Evolutionary conservation across 2,113 vertebrate genomes (phyloP).

Genomic region (Labeo rohita): DNA sequence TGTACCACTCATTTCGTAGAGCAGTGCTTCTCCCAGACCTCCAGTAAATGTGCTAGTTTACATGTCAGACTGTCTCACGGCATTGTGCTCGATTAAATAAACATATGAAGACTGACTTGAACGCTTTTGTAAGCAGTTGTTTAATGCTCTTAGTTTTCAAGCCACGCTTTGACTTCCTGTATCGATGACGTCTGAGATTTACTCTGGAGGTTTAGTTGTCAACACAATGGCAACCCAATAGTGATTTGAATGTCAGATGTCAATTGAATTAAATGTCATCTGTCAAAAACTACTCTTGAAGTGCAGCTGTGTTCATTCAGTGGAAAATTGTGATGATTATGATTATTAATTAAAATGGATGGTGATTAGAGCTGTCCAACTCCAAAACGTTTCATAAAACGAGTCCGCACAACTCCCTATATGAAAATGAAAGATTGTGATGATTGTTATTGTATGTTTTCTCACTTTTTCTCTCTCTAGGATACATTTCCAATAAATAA

Average conservation of each 20-base stretch:
- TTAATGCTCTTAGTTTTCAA: constrained; percentile 72
- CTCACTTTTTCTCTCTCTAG: too few species aligned
- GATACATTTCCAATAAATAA: too few species aligned
- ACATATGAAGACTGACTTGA: constrained; percentile 3
- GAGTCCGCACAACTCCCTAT: neutral
- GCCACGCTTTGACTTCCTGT: constrained; percentile 73
- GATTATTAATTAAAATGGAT: neutral
- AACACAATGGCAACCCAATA: constrained; percentile 72
- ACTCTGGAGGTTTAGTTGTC: constrained; percentile 61
- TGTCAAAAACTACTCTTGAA: constrained; percentile 69
- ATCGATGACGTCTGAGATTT: constrained; percentile 66
- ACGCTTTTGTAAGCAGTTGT: constrained; percentile 61
- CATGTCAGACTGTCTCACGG: constrained; percentile 36
- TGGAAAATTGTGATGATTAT: neutral
- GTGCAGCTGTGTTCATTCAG: constrained; percentile 32
- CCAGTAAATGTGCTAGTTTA: constrained; percentile 35
- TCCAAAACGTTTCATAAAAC: neutral
- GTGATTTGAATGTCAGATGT: constrained; percentile 81
- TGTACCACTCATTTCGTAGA: constrained; percentile 48
- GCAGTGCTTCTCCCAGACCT: constrained; percentile 40
- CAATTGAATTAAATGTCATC: constrained; percentile 76
- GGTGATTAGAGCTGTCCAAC: neutral
- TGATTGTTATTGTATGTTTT: neutral
- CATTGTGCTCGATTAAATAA: neutral
- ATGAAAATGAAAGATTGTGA: neutral